Percentiles rank a stretch among this genome's conserved stretches.
phyloP scores from a whole-genome alignment of 2,113 vertebrate species.

The Theristicus caerulescens region DNA sequence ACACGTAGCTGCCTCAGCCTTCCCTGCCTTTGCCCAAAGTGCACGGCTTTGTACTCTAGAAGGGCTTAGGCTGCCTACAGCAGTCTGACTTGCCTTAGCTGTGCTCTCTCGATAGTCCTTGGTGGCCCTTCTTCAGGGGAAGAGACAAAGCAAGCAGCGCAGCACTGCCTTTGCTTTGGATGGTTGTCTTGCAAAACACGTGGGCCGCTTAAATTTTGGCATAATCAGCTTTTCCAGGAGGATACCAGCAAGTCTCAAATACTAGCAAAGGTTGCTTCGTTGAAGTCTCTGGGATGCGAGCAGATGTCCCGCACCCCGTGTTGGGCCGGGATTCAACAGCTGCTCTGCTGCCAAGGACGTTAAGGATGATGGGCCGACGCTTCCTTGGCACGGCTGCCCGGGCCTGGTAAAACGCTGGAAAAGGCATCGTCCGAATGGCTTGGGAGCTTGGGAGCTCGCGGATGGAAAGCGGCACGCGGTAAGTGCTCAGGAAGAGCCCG shows the following conservation, averaged over 20 bases:
- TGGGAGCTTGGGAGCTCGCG: not conserved
- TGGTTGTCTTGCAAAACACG: rapidly evolving
- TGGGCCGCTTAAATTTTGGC: not conserved
- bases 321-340: not conserved
- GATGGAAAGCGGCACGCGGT: rapidly evolving
- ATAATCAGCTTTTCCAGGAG: not conserved
- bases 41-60: not conserved
- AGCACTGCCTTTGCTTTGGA: not conserved
- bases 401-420: not conserved
- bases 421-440: rapidly evolving
- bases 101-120: too few species aligned
- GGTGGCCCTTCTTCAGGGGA: not conserved
- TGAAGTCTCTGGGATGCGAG: not conserved
- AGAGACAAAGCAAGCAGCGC: not conserved
- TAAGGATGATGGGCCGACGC: not conserved
- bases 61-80: not conserved
- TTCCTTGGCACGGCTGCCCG: not conserved
- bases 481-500: not conserved
- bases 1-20: not conserved
- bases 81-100: not conserved
- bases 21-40: not conserved
- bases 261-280: not conserved
- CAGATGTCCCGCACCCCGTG: not conserved
- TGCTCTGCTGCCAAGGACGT: not conserved
- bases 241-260: not conserved